Evolutionary conservation across 1,140 invertebrate species (phyloP), one percentile per base, ranked within the genome.

Genomic region (Octopus bimaculoides): DNA sequence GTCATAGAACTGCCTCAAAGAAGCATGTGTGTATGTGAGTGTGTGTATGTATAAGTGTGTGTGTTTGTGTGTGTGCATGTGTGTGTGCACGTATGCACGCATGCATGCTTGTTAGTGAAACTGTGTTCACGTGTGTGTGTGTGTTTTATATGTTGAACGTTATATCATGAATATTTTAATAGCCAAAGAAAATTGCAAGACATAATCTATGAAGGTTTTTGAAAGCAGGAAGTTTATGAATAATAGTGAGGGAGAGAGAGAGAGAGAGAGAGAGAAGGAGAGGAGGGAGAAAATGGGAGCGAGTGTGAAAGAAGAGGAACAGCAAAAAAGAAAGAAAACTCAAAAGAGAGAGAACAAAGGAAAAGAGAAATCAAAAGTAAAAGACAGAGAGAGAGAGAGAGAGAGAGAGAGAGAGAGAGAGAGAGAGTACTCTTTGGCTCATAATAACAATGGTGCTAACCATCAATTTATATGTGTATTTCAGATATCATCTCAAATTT

Each of bases 371-470:
- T 41, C 77, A 55, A 75, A 55, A 69, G 61, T 66, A 75, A 80
- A 54, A 69, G 80, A 78, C 54, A 78, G 80, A 69, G 76, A 75
- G 54, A 78, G 76, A 52, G 9, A 74, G 77, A 79, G 52, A 79
- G 52, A 75, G 69, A 81, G 80, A 79, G 66, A 81, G 66, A 73
- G 55, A 73, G 52, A 81, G 52, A 61, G 17, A 52, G 17, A 53
- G 14, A 55, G 52, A 77, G 7, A 20, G 53, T 2, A 41, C 26
- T 41, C 26, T 41, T 41, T 41, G 26, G 26, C 26, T 41, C 26
- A 41, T 41, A 41, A 41, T 41, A 41, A 41, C 26, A 41, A 41
- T 41, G 26, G 2, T 41, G 26, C 26, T 41, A 41, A 41, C 26
- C 26, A 41, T 41, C 26, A 41, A 41, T 41, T 41, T 41, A 41